Evolutionary conservation across 2,888 invertebrate species (phyloP).

Genomic region (Caenorhabditis virilis): DNA sequence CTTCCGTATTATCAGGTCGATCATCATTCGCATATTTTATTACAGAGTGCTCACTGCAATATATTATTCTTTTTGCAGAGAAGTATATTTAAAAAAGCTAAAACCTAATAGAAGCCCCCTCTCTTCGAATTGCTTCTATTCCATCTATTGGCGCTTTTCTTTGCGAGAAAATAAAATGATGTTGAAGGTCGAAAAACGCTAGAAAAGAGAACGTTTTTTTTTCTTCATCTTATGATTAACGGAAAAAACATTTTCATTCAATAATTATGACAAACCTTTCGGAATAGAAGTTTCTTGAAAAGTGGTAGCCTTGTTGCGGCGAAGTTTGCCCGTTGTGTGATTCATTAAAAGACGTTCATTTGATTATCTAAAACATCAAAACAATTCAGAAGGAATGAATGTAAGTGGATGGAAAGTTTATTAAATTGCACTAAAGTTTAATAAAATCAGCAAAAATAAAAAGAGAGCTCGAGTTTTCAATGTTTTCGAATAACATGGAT

Average conservation of each 20-base stretch:
- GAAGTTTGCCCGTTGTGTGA: constrained; percentile 35
- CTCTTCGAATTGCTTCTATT: constrained; percentile 28
- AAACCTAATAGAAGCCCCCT: constrained; percentile 33
- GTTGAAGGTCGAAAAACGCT: constrained; percentile 42
- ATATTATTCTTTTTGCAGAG: too few relatives aligned
- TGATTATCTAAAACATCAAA: constrained; percentile 13
- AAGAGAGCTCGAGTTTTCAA: neutral
- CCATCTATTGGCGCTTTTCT: constrained; percentile 35
- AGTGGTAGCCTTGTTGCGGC: constrained; percentile 41
- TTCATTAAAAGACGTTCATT: constrained; percentile 30
- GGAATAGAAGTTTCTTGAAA: constrained; percentile 31
- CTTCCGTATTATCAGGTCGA: constrained; percentile 31
- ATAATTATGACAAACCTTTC: constrained; percentile 16
- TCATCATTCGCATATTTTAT: constrained; percentile 37
- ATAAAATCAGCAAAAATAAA: neutral
- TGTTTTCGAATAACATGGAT: too few relatives aligned
- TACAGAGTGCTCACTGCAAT: constrained; percentile 33
- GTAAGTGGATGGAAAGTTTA: neutral
- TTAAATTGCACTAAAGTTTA: neutral
- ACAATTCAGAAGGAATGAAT: neutral
- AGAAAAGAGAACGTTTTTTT: constrained; percentile 6
- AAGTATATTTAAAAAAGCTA: constrained; percentile 1
- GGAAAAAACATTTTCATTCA: neutral
- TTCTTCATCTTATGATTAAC: neutral
- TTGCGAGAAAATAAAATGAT: constrained; percentile 38